Percentiles rank a stretch among this genome's conserved stretches.
These are phyloP conservation scores for Spheniscus humboldti DNA, from an alignment of 2,797 vertebrate species.

Conservation along the genomic window DNA sequence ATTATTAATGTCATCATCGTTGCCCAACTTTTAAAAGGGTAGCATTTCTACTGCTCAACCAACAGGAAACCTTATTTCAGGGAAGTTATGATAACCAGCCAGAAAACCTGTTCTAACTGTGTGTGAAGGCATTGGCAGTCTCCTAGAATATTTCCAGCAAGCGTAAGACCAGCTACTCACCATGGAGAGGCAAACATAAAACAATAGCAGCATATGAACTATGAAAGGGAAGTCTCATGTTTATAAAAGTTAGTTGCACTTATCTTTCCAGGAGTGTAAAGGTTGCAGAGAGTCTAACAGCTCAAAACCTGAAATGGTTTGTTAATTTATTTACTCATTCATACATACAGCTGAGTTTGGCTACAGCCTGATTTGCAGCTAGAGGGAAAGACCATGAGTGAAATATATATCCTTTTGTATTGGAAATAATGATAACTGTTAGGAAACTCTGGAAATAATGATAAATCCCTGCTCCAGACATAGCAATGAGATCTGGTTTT, in stretches of 20 bases:
- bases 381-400: background rate
- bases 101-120: background rate
- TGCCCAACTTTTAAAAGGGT: background rate
- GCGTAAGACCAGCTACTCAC: background rate
- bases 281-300: background rate
- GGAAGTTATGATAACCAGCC: background rate
- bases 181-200: background rate
- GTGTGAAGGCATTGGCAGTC: background rate
- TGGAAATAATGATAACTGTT: conserved; percentile 4
- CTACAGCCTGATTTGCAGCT: background rate
- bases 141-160: background rate
- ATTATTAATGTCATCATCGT: background rate
- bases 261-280: background rate
- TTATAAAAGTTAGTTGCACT: background rate
- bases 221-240: background rate
- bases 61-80: background rate
- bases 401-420: background rate
- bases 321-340: background rate
- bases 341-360: background rate
- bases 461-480: background rate
- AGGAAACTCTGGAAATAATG: background rate
- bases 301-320: background rate
- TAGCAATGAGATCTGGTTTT: background rate
- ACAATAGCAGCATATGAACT: background rate
- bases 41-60: background rate